Conservation (phyloP, 1,140 invertebrate species). For the Medauroidea extradentata region DNA sequence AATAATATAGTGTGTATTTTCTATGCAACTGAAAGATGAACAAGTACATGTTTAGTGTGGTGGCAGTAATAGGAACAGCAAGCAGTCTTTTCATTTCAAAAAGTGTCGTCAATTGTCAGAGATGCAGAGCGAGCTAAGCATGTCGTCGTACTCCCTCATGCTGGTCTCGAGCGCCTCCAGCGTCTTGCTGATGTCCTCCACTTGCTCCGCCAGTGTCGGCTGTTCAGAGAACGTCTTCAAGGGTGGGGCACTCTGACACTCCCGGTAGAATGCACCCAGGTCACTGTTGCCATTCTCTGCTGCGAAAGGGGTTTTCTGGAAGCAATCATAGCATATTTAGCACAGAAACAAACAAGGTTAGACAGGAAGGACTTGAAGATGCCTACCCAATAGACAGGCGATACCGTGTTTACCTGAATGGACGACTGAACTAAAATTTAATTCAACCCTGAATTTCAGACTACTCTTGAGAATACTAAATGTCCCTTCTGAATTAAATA, state of each 20-base stretch:
- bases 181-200: slow-evolving; percentile 65
- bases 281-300: slow-evolving; percentile 51
- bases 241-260: slow-evolving; percentile 71
- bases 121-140: slow-evolving; percentile 60
- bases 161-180: slow-evolving; percentile 69
- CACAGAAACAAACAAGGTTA: no score
- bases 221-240: slow-evolving; percentile 59
- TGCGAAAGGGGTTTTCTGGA: slow-evolving; percentile 55
- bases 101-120: slow-evolving; percentile 38
- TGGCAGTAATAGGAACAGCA: no score
- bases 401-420: no score
- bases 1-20: no score
- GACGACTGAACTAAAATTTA: no score
- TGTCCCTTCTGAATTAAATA: no score
- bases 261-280: slow-evolving; percentile 70
- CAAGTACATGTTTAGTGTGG: no score
- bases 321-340: slow-evolving; percentile 16
- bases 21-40: no score
- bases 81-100: background rate
- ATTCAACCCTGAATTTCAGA: no score
- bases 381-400: no score
- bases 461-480: no score
- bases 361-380: no score
- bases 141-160: slow-evolving; percentile 66
- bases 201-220: slow-evolving; percentile 54